A percentile compares a stretch with the other conserved stretches of the same genome.
Conservation (phyloP, 2,888 invertebrate genomes). For the Lithosia quadra region DNA sequence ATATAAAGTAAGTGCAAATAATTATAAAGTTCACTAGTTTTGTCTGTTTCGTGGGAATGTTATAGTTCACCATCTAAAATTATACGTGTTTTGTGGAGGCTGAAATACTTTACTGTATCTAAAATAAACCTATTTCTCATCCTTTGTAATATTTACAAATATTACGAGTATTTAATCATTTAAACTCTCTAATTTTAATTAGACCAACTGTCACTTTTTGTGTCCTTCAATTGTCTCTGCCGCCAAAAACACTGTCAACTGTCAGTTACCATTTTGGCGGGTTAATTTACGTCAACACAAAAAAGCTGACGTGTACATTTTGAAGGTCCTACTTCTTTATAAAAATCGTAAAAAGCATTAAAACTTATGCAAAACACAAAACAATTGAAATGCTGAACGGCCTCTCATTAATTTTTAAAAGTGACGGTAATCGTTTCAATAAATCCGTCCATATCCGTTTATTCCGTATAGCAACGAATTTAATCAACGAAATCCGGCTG, state of each 20-base stretch:
- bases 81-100: no score
- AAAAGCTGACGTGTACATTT: not conserved
- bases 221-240: not conserved
- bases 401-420: not conserved
- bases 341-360: not conserved
- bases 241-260: not conserved
- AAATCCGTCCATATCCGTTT: not conserved
- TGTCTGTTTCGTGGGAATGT: no score
- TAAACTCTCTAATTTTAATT: not conserved
- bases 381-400: not conserved
- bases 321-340: not conserved
- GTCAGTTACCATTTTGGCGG: not conserved
- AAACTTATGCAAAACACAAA: not conserved
- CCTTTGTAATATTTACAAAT: not conserved
- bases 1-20: no score
- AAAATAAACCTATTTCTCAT: not conserved
- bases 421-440: not conserved
- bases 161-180: not conserved
- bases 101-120: not conserved
- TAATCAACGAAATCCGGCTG: conserved; percentile 25
- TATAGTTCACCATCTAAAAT: no score
- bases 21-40: no score
- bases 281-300: not conserved
- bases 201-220: not conserved
- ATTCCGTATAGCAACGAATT: conserved; percentile 7